These are phyloP conservation scores for Tetanocera ferruginea DNA, from an alignment of 2,888 invertebrate species.

Conservation along the genomic window DNA sequence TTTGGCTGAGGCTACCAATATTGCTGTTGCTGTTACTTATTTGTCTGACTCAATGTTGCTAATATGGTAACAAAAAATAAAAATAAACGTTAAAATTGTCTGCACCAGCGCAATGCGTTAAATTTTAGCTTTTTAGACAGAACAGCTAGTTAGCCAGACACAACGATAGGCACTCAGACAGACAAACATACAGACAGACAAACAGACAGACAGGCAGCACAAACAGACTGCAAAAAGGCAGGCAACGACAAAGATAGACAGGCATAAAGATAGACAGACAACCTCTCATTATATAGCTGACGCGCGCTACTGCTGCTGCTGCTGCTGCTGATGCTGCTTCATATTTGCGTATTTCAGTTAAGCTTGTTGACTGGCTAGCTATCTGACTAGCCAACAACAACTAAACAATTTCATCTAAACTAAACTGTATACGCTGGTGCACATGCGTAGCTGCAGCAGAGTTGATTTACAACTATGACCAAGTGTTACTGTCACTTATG, in stretches of 20 bases:
- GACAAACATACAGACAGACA: background rate
- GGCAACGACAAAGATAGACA: background rate
- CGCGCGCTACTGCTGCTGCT: constrained; percentile 33
- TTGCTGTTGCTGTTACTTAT: constrained; percentile 5
- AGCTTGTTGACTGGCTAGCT: constrained; percentile 49
- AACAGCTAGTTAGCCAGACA: constrained; percentile 54
- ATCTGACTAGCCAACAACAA: constrained; percentile 9
- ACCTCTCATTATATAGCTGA: constrained; percentile 38
- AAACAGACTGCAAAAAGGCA: constrained; percentile 3
- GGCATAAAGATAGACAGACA: constrained; percentile 1
- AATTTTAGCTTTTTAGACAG: constrained; percentile 47
- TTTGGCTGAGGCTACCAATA: background rate
- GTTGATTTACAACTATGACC: background rate
- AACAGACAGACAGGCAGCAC: background rate
- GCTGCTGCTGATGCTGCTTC: constrained; percentile 55
- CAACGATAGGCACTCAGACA: constrained; percentile 52
- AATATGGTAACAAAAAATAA: constrained; percentile 10
- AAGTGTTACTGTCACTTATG: background rate
- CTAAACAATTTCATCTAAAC: too few species aligned
- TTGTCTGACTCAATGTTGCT: constrained; percentile 24
- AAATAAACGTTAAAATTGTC: constrained; percentile 1
- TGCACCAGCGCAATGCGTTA: constrained; percentile 7
- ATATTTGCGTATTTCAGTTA: constrained; percentile 56
- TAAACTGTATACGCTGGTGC: too few species aligned
- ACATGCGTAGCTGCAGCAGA: background rate